phyloP scores from a whole-genome alignment of 30 jellyfish, hydroid and myxozoan species.

The Mastigias papua region DNA sequence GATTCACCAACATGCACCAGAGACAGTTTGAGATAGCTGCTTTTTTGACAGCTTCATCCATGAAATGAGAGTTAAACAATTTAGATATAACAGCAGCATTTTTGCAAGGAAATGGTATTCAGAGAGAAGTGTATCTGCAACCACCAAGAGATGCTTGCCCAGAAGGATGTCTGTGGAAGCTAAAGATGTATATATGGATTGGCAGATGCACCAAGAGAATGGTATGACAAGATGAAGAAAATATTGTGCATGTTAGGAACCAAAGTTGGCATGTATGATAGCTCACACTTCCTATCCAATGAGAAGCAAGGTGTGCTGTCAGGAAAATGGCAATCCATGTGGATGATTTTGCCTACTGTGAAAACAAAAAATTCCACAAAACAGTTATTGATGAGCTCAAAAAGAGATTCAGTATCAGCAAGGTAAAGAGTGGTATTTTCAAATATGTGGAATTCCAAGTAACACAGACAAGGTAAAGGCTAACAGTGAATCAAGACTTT shows the following conservation, averaged over 20 bases:
- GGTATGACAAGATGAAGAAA: background rate
- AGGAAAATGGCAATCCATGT: background rate
- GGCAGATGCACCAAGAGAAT: slow-evolving; percentile 2
- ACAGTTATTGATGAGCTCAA: slow-evolving; percentile 14
- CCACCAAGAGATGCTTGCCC: slow-evolving; percentile 10
- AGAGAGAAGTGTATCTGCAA: background rate
- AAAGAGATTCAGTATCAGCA: background rate
- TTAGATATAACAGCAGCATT: background rate
- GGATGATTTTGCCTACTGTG: slow-evolving; percentile 4
- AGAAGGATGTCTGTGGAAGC: background rate
- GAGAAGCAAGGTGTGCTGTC: background rate
- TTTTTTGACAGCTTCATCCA: slow-evolving; percentile 26
- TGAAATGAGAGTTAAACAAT: background rate
- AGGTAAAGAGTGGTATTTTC: background rate
- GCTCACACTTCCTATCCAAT: background rate
- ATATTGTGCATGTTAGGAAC: background rate
- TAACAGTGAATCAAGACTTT: background rate
- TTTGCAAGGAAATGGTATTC: background rate
- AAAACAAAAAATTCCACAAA: background rate
- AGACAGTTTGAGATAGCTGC: slow-evolving; percentile 32
- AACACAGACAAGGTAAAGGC: background rate
- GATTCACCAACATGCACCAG: slow-evolving; percentile 73
- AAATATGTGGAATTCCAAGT: background rate
- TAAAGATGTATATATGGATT: background rate
- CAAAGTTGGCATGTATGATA: background rate